Evolutionary conservation across 2,888 invertebrate species (phyloP), one percentile per base, ranked within the genome.

Genomic region (Drosophila meridiana): DNA sequence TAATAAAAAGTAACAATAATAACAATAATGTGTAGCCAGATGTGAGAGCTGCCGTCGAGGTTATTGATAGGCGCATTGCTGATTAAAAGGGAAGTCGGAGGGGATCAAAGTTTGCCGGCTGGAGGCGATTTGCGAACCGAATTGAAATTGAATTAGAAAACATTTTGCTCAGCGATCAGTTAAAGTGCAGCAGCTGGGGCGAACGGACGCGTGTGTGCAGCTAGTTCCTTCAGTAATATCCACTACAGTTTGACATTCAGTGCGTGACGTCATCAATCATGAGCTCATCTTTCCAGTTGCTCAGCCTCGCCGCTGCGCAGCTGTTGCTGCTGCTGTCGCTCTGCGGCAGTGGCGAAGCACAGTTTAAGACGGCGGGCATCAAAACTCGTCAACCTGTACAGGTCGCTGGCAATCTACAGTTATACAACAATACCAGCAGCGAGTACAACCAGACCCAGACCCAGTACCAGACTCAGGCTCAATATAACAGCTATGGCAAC

Each of bases 301-400:
- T 79, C 26, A 38, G 53, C 5, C 30, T 73, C 42, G 65, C 57
- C 9, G 50, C 58, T n/a, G 28, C 20, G 34, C 50, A 36, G 43
- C 57, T 90, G 57, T 55, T 52, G 43, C 57, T 90, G 57, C 56
- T 88, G 43, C 43, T 76, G 20, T 59, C 66, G 28, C 48, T 73
- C 28, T 69, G 56, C 32, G 50, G 30, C 9, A 14, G 13, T 8
- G 76, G 57, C 14, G 77, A 80, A 28, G 89, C 86, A 14, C 91
- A 91, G 69, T 85, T 78, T 38, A 92, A 92, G 67, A 91, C 91
- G 30, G 73, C 85, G 4, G 92, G 92, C 73, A 91, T 92, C 53
- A 92, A 92, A 55, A 92, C 92, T 0, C 92, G 88, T 11, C 86
- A 91, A 36, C 90, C 80, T 4, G 48, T 62, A 26, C 67, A 89